phyloP scores from a whole-genome alignment of 2,797 vertebrate species.

The Lindbergichthys nudifrons region DNA sequence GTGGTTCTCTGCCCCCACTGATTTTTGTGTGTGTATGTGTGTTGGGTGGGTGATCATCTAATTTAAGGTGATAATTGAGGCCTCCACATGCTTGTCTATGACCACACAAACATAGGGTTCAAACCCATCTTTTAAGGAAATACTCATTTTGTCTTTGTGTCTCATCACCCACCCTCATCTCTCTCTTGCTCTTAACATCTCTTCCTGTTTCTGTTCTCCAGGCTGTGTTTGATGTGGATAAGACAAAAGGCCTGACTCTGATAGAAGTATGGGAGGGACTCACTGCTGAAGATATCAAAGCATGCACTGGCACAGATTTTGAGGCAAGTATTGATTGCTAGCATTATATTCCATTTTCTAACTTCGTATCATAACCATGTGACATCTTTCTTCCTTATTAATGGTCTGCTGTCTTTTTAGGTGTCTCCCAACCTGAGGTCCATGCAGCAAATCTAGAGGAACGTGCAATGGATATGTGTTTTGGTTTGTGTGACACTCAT shows the following conservation, averaged over 20 bases:
- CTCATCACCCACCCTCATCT: background rate
- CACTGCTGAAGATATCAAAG: conserved; percentile 92
- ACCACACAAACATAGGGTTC: conserved; percentile 29
- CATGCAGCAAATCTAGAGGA: conserved; percentile 90
- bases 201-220: conserved; percentile 62
- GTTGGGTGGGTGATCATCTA: background rate
- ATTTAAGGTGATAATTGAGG: conserved; percentile 36
- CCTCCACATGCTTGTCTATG: conserved; percentile 29
- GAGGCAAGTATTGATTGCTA: conserved; percentile 81
- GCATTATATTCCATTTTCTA: conserved; percentile 7
- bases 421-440: conserved; percentile 90
- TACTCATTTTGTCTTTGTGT: conserved; percentile 32
- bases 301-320: conserved; percentile 93
- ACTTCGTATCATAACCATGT: background rate
- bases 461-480: conserved; percentile 3
- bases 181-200: background rate
- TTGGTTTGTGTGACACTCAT: conserved; percentile 15
- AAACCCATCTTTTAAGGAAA: conserved; percentile 27
- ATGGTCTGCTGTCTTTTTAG: conserved; percentile 76
- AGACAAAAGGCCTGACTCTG: conserved; percentile 91
- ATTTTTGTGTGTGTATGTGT: background rate
- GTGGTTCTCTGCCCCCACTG: conserved; percentile 38
- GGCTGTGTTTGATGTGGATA: conserved; percentile 97
- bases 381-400: conserved; percentile 8
- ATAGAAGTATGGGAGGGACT: conserved; percentile 94